Percentiles rank a stretch among this genome's conserved stretches.
These are phyloP conservation scores for Aeoliscus strigatus DNA, from an alignment of 2,797 vertebrate genomes.

Conservation along the genomic window DNA sequence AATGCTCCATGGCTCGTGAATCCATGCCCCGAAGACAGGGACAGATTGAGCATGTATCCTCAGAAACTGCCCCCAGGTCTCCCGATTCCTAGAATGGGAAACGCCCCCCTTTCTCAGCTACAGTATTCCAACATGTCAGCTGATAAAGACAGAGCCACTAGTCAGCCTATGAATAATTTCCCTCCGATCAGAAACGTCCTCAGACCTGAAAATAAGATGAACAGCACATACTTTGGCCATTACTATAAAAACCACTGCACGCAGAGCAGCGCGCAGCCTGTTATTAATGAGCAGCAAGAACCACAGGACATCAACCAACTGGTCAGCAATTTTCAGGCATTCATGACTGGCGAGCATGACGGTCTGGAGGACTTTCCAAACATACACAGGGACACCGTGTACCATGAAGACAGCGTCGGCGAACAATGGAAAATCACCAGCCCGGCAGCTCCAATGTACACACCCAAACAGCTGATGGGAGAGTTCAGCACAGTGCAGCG, in stretches of 20 bases:
- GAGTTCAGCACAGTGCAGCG: constrained; percentile 69
- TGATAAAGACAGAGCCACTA: constrained; percentile 65
- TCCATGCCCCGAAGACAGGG: constrained; percentile 66
- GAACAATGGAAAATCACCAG: constrained; percentile 75
- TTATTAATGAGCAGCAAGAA: constrained; percentile 60
- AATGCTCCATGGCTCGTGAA: constrained; percentile 75
- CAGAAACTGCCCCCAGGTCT: constrained; percentile 73
- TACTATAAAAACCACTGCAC: constrained; percentile 67
- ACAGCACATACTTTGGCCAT: constrained; percentile 36
- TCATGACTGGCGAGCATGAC: constrained; percentile 68
- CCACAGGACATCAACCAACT: constrained; percentile 77
- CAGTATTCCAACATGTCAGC: constrained; percentile 59
- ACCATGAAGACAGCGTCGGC: constrained; percentile 69
- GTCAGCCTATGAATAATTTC: constrained; percentile 58
- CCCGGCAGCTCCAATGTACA: constrained; percentile 65
- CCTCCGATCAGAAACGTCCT: constrained; percentile 48
- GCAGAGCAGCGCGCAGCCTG: constrained; percentile 64
- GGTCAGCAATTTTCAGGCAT: constrained; percentile 70
- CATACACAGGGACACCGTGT: constrained; percentile 69
- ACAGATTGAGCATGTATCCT: constrained; percentile 50
- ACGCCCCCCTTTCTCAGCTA: constrained; percentile 61
- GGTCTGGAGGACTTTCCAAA: constrained; percentile 70
- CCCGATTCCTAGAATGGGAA: constrained; percentile 65
- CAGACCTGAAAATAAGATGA: constrained; percentile 39
- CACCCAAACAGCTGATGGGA: constrained; percentile 69